Evolutionary conservation across 2,888 invertebrate species (phyloP).

Genomic region (Mesorhabditis spiculigera): DNA sequence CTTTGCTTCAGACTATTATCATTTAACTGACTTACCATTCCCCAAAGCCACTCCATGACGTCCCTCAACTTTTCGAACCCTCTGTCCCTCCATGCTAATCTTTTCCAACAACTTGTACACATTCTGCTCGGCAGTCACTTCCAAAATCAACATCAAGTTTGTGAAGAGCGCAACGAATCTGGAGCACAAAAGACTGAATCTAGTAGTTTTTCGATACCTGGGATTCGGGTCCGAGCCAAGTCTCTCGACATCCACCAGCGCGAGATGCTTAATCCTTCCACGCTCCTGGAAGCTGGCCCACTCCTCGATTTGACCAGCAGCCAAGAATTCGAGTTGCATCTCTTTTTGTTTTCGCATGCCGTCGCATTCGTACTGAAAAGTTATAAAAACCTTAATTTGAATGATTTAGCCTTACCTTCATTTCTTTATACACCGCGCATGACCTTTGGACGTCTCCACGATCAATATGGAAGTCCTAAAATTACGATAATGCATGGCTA

Average conservation of each 20-base stretch:
- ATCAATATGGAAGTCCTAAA: conserved; percentile 81
- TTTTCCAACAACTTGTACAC: conserved; percentile 69
- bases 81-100: conserved; percentile 16
- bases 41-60: conserved; percentile 16
- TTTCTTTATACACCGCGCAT: conserved; percentile 87
- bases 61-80: conserved; percentile 15
- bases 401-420: conserved; percentile 71
- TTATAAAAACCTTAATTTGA: not conserved
- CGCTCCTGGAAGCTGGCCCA: conserved; percentile 70
- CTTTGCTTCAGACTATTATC: not conserved
- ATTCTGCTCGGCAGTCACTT: conserved; percentile 85
- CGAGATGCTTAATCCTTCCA: conserved; percentile 73
- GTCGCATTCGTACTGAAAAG: conserved; percentile 76
- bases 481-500: conserved; percentile 1
- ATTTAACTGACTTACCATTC: not conserved
- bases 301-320: conserved; percentile 84
- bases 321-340: conserved; percentile 85
- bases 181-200: conserved; percentile 17
- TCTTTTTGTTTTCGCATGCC: conserved; percentile 87
- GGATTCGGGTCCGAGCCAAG: conserved; percentile 70
- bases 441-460: conserved; percentile 94
- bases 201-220: conserved; percentile 35
- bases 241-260: conserved; percentile 61
- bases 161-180: conserved; percentile 88
- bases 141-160: conserved; percentile 79